Percentiles rank a stretch among this genome's conserved stretches.
These are phyloP conservation scores for Barnardius zonarius DNA, from an alignment of 2,113 vertebrate genomes.

Conservation along the genomic window DNA sequence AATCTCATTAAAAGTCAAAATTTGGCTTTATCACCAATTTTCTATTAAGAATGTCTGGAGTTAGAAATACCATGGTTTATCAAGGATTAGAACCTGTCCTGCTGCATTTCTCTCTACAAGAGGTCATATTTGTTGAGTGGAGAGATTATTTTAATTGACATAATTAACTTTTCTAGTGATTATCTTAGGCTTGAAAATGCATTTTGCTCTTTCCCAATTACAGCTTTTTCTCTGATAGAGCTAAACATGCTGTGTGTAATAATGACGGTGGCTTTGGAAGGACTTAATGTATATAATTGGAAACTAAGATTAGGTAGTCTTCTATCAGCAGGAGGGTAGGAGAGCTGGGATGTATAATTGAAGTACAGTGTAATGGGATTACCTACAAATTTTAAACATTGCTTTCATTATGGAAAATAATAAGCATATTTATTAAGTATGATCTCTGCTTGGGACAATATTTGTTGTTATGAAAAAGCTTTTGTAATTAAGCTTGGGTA, in stretches of 20 bases:
- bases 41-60: background rate
- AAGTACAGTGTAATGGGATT: constrained; percentile 60
- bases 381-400: constrained; percentile 58
- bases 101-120: constrained; percentile 12
- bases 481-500: constrained; percentile 56
- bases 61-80: background rate
- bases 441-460: constrained; percentile 48
- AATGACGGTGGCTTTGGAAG: constrained; percentile 44
- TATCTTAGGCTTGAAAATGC: constrained; percentile 44
- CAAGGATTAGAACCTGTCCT: background rate
- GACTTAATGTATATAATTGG: constrained; percentile 53
- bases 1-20: background rate
- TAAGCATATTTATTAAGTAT: constrained; percentile 64
- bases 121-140: constrained; percentile 46
- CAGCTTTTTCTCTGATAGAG: constrained; percentile 7
- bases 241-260: constrained; percentile 47
- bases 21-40: background rate
- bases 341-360: constrained; percentile 41
- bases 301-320: constrained; percentile 35
- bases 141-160: constrained; percentile 65
- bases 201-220: constrained; percentile 30
- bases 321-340: constrained; percentile 43
- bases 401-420: constrained; percentile 69
- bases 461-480: constrained; percentile 65
- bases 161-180: constrained; percentile 65